Percentiles rank a stretch among this genome's conserved stretches.
Conservation (phyloP, 2,888 invertebrate genomes). For the Dryobota labecula region DNA sequence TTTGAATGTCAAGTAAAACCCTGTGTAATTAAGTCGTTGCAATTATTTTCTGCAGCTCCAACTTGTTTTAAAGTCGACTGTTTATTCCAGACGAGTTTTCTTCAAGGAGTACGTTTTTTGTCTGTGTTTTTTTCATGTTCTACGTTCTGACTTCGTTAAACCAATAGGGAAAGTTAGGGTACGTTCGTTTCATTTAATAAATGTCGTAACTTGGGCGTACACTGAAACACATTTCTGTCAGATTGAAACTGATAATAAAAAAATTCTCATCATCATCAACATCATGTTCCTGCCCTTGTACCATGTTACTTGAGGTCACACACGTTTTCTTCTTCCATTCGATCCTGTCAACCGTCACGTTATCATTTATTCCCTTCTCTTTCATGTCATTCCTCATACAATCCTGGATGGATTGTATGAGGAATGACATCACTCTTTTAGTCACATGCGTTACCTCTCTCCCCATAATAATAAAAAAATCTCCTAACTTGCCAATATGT, state of each 20-base stretch:
- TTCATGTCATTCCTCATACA: too few species aligned
- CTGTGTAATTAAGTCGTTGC: conserved; percentile 48
- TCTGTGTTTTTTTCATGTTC: conserved; percentile 29
- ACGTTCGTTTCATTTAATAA: neutral
- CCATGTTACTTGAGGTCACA: too few species aligned
- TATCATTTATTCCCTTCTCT: too few species aligned
- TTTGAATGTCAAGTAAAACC: conserved; percentile 44
- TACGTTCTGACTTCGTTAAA: conserved; percentile 21
- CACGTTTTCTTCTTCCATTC: too few species aligned
- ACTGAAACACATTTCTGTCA: neutral
- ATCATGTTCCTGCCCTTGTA: too few species aligned
- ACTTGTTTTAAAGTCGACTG: conserved; percentile 38
- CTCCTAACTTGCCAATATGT: conserved; percentile 9
- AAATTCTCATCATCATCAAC: too few species aligned
- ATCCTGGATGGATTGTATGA: too few species aligned
- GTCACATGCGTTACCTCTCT: too few species aligned
- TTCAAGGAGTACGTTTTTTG: conserved; percentile 37
- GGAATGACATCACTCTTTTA: too few species aligned
- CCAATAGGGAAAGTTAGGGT: neutral
- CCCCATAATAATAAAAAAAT: too few species aligned
- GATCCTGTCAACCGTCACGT: too few species aligned
- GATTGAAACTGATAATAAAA: too few species aligned
- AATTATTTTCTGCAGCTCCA: conserved; percentile 40
- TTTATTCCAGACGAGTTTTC: conserved; percentile 49
- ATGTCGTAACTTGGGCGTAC: neutral